Percentiles rank a stretch among this genome's conserved stretches.
Conservation (phyloP, 2,797 vertebrate genomes). For the Typhlichthys subterraneus region DNA sequence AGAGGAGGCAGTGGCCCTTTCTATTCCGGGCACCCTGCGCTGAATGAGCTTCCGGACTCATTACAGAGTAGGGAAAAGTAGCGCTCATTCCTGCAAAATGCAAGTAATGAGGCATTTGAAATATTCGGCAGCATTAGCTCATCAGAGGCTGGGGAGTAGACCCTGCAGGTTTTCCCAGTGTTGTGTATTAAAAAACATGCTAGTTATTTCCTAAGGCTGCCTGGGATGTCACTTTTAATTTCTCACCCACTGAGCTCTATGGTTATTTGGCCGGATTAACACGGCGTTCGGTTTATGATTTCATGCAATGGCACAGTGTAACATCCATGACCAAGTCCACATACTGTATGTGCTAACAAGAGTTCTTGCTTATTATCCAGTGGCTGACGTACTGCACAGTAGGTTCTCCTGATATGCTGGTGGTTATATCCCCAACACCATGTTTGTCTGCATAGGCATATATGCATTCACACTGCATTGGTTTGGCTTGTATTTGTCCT, state of each 20-base stretch:
- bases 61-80: slow-evolving; percentile 66
- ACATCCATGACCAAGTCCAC: slow-evolving; percentile 24
- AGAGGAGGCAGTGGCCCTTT: slow-evolving; percentile 47
- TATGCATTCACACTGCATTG: not conserved
- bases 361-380: slow-evolving; percentile 31
- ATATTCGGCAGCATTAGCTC: slow-evolving; percentile 77
- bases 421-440: not conserved
- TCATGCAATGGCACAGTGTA: slow-evolving; percentile 16
- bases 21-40: slow-evolving; percentile 66
- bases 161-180: slow-evolving; percentile 67
- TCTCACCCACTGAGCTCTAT: slow-evolving; percentile 52
- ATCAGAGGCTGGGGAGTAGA: slow-evolving; percentile 71
- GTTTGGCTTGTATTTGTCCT: slow-evolving; percentile 22
- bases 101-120: slow-evolving; percentile 80
- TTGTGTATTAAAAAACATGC: slow-evolving; percentile 62
- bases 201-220: slow-evolving; percentile 40
- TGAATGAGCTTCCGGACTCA: slow-evolving; percentile 74
- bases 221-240: slow-evolving; percentile 46
- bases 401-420: slow-evolving; percentile 13
- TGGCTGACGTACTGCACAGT: slow-evolving; percentile 1
- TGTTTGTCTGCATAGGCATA: not conserved
- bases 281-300: slow-evolving; percentile 38
- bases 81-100: slow-evolving; percentile 64
- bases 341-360: slow-evolving; percentile 13
- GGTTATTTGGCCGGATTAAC: slow-evolving; percentile 25